phyloP scores from a whole-genome alignment of 2,888 invertebrate genomes.

The Ischnura elegans region DNA sequence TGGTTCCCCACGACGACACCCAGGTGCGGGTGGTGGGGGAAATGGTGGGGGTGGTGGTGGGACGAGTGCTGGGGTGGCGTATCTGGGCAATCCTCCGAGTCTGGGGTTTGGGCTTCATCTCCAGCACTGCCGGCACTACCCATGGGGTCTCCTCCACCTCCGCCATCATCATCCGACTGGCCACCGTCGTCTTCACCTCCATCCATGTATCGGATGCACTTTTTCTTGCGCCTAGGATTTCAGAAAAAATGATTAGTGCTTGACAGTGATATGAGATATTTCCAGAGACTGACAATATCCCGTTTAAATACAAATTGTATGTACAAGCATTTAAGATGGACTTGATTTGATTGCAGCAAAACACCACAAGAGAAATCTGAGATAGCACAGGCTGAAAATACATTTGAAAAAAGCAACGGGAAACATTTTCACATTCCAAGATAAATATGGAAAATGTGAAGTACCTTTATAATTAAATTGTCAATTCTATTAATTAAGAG shows the following conservation, averaged over 20 bases:
- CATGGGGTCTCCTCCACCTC: slow-evolving; percentile 86
- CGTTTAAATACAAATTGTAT: not conserved
- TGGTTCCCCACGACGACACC: slow-evolving; percentile 50
- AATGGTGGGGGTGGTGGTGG: slow-evolving; percentile 81
- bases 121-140: slow-evolving; percentile 90
- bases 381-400: not conserved
- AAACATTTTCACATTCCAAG: not conserved
- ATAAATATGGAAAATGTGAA: not conserved
- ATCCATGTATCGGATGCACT: slow-evolving; percentile 97
- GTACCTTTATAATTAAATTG: not conserved
- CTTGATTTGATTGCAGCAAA: not conserved
- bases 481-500: not conserved
- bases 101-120: slow-evolving; percentile 84
- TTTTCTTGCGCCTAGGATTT: slow-evolving; percentile 94
- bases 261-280: not conserved
- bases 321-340: not conserved
- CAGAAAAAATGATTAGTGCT: slow-evolving; percentile 25
- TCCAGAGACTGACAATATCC: not conserved
- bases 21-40: slow-evolving; percentile 71
- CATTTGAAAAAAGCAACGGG: not conserved
- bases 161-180: slow-evolving; percentile 82
- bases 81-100: slow-evolving; percentile 80
- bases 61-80: slow-evolving; percentile 46
- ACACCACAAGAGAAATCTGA: not conserved
- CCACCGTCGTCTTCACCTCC: slow-evolving; percentile 84